Evolutionary conservation across 2,888 invertebrate species (phyloP), one percentile per base, ranked within the genome.

Genomic region (Bellardia pandia): DNA sequence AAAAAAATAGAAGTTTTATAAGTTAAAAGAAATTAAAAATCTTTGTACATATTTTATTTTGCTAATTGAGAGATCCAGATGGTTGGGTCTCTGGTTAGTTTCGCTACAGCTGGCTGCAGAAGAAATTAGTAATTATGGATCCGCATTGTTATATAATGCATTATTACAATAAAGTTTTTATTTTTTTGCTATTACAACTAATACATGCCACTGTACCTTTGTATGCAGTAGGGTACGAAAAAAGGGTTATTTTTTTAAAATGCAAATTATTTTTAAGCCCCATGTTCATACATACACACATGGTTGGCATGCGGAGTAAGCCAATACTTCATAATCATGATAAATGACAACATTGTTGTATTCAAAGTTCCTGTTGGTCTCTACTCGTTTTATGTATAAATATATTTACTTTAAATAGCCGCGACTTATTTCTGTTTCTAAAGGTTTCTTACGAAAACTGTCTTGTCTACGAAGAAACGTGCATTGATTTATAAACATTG

Each of bases 301-400:
- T 45, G 13, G 37, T 5, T 64, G 64, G 42, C 53, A 69, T 33
- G 62, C 33, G 42, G 58, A 66, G 37, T 37, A 42, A 83, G 42
- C 71, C 76, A 68, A 51, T 82, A 51, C 51, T 42, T 71, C 37
- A 77, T 56, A 71, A 83, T 23, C 76, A 76, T 64, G 69, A 83
- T 83, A 76, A 81, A 81, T 76, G 76, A 76, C 82, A 71, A 83
- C 76, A 71, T 69, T 71, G 76, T 83, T 64, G 69, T 33, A 56
- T 75, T 33, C n/a, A 71, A 76, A 76, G 53, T 83, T 76, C 48
- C 82, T 82, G 51, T 37, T 69, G 58, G 42, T 60, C 11, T 64
- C 9, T 51, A 45, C 16, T 40, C 30, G 51, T 53, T 42, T n/a
- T 16, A 4, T 16, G n/a, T 78, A 23, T 5, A 3, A 16, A 23